Base-by-base conservation (phyloP, 2,888 invertebrate genomes). In the Psylliodes chrysocephalus region DNA sequence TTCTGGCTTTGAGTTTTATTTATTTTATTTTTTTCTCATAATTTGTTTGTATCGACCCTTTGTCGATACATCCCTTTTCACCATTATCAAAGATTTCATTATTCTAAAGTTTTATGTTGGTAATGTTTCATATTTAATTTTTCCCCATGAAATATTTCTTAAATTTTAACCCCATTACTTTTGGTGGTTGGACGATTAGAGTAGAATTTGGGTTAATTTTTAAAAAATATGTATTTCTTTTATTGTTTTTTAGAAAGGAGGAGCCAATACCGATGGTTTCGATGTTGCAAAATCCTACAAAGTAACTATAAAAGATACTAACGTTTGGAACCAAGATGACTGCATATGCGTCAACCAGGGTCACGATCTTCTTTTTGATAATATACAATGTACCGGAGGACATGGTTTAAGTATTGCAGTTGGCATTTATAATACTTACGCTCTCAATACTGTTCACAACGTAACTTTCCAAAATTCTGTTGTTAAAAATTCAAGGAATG, bases 351-450 rank as follows among this genome's bases (percentile, higher is more conserved):
- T 64, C 4, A 64, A 56, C 12, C 53, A 46, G n/a, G 67, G 62
- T n/a, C 19, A 46, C n/a, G 14, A 67, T 52, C 22, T 67, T 7
- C 4, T 5, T 7, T 62, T 67, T 19, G 12, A 14, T 3, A 61
- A 65, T 15, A 12, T 65, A 1, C 55, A 62, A 25, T 67, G 67
- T 46, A 59, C 42, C 8, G 67, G 67, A 3, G 40, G 65, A 19
- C 67, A 67, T 15, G 67, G 67, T 15, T 57, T 66, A 30, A 66
- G 66, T 56, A 38, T 67, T 14, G 59, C 67, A 4, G 51, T 56
- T 17, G 67, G 67, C 12, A 12, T 60, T 1, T 54, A 46, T 14
- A 14, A 12, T 12, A 14, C 17, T 14, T 59, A 59, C n/a, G 33
- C 8, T 1, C n/a, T 18, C 0, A 67, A 56, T 35, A 52, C 56